These are phyloP conservation scores for Siphlonurus alternatus DNA, from an alignment of 2,888 invertebrate species.

Conservation along the genomic window DNA sequence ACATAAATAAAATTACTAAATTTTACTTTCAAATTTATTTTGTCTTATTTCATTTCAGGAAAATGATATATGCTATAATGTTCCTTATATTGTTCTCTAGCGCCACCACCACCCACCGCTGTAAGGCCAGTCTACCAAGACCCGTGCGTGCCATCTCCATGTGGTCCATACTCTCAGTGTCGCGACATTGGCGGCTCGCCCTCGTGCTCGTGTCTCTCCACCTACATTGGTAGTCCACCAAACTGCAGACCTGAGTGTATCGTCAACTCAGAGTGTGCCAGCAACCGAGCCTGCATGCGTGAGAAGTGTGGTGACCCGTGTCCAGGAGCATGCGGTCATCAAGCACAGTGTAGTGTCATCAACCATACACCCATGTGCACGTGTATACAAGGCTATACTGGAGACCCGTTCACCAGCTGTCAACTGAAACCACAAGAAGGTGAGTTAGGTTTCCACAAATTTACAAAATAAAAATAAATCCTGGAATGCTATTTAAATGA, in stretches of 20 bases:
- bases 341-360: constrained; percentile 53
- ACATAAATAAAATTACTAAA: not conserved
- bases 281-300: constrained; percentile 51
- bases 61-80: not conserved
- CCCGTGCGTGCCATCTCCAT: constrained; percentile 53
- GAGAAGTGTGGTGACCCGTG: constrained; percentile 61
- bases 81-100: not conserved
- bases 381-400: constrained; percentile 50
- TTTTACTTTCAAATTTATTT: too few relatives aligned
- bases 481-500: too few relatives aligned
- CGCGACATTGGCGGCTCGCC: constrained; percentile 19
- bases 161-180: constrained; percentile 40
- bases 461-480: not conserved
- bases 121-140: constrained; percentile 22
- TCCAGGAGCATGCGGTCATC: constrained; percentile 55
- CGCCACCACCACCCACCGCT: not conserved
- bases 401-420: constrained; percentile 61
- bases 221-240: constrained; percentile 50
- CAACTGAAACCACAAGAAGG: constrained; percentile 31
- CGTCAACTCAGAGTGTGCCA: constrained; percentile 53
- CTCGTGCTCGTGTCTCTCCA: constrained; percentile 46
- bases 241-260: constrained; percentile 57
- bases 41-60: not conserved
- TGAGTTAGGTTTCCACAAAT: constrained; percentile 7
- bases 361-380: constrained; percentile 63